Base-by-base conservation (phyloP, 1,140 invertebrate species). In the Lasioglossum albipes region DNA sequence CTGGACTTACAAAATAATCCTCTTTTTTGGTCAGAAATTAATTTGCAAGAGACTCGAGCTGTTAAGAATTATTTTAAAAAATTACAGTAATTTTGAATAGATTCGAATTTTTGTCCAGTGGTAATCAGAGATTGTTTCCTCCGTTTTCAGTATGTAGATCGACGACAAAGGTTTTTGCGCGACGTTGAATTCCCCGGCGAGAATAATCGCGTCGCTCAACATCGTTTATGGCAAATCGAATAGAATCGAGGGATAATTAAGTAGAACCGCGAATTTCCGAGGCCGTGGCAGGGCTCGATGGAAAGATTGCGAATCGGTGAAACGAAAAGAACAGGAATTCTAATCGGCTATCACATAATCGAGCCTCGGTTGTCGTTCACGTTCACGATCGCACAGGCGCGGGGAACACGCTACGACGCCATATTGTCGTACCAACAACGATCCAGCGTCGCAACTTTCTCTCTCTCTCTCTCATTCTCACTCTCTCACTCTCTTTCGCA, bases 291-390 rank as follows among this genome's bases (percentile, higher is more conserved):
- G 52, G 52, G 3, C 16, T 5, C 13, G 81, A 77, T 62, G 59
- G 61, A 84, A 36, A 74, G 49, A 80, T 75, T 73, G 74, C 52
- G 36, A 73, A 76, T 84, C 75, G 52, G 52, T 54, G 52, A 54
- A 54, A 54, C 52, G 16, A 54, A 54, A 54, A 5, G 31, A 54
- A 59, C 61, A 45, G 42, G 42, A 67, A 67, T 31, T 73, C 83
- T 77, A 85, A 54, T 42, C 52, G 57, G 75, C 52, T 82, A 84
- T 85, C 83, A 75, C 79, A 85, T 66, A 52, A 54, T 79, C 31
- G 66, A 74, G 59, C 31, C 52, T 79, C 52, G 45, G 36, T 72
- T 66, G 66, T 65, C 62, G 45, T 74, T 71, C 36, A 61, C 62
- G 45, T 74, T 71, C 36, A 61, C 72, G 68, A 81, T 69, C 31